A percentile compares a stretch with the other conserved stretches of the same genome.
These are phyloP conservation scores for Xenopus borealis DNA, from an alignment of 2,113 vertebrate genomes.

Conservation along the genomic window DNA sequence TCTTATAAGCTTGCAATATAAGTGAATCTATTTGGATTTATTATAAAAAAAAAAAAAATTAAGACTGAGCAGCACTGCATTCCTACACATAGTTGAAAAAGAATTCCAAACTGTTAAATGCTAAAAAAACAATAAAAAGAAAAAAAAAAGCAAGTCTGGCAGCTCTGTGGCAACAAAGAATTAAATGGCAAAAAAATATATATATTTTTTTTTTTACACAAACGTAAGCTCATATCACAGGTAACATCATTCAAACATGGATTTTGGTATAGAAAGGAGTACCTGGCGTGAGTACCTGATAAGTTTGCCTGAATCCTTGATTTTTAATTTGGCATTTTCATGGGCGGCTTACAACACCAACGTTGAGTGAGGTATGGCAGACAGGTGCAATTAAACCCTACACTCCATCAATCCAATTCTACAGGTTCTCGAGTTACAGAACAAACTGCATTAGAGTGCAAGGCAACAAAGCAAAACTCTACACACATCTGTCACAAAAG, in stretches of 20 bases:
- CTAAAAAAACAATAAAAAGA: slow-evolving; percentile 68
- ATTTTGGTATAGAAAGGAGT: slow-evolving; percentile 99
- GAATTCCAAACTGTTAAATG: slow-evolving; percentile 75
- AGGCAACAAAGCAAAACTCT: slow-evolving; percentile 87
- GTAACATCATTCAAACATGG: slow-evolving; percentile 99
- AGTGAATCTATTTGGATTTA: slow-evolving; percentile 72
- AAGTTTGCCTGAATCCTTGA: slow-evolving; percentile 99
- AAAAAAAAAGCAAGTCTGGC: slow-evolving; percentile 12
- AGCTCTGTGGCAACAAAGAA: slow-evolving; percentile 65
- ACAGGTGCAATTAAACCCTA: slow-evolving; percentile 99
- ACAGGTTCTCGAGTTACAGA: slow-evolving; percentile 90
- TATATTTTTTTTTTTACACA: slow-evolving; percentile 56
- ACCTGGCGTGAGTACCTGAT: slow-evolving; percentile 99
- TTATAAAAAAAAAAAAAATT: slow-evolving; percentile 76
- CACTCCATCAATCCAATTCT: slow-evolving; percentile 95
- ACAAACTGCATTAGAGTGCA: slow-evolving; percentile 98
- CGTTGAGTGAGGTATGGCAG: slow-evolving; percentile 99
- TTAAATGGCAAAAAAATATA: slow-evolving; percentile 44
- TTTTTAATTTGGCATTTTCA: slow-evolving; percentile 99
- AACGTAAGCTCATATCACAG: slow-evolving; percentile 90
- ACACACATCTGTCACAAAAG: slow-evolving; percentile 81
- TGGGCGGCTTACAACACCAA: slow-evolving; percentile 99
- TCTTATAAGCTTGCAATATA: slow-evolving; percentile 81
- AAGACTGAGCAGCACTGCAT: slow-evolving; percentile 83
- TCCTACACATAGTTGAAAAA: slow-evolving; percentile 80